phyloP scores from a whole-genome alignment of 2,797 vertebrate genomes.

The Enteromius trimaculatus region DNA sequence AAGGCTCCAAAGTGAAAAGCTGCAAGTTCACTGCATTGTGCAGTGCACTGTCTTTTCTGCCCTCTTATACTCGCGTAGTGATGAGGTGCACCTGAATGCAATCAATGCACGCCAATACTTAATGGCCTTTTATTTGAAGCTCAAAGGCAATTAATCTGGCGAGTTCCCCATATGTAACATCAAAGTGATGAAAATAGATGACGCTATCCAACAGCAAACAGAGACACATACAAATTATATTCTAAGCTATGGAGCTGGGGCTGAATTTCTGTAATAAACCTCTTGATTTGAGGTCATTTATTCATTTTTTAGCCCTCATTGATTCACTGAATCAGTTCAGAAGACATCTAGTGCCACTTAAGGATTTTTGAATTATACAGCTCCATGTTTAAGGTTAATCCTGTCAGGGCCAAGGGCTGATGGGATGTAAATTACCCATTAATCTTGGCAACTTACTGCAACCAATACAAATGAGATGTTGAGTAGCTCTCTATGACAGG shows the following conservation, averaged over 20 bases:
- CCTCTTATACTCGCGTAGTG: too few species aligned
- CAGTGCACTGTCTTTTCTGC: too few species aligned
- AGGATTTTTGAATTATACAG: slow-evolving; percentile 21
- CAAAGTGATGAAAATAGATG: not conserved
- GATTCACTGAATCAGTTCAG: slow-evolving; percentile 18
- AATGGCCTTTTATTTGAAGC: too few species aligned
- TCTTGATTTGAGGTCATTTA: slow-evolving; percentile 28
- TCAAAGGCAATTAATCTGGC: too few species aligned
- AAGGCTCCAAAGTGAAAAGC: too few species aligned
- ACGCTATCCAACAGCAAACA: not conserved
- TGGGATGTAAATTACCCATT: slow-evolving; percentile 40
- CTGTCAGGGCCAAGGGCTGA: slow-evolving; percentile 17
- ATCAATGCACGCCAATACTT: too few species aligned
- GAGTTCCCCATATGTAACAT: too few species aligned
- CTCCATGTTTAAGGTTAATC: slow-evolving; percentile 17
- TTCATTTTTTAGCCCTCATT: slow-evolving; percentile 6
- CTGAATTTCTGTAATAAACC: slow-evolving; percentile 14
- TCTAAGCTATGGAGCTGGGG: not conserved
- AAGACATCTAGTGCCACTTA: not conserved
- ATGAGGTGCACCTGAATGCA: too few species aligned
- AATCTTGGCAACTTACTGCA: not conserved
- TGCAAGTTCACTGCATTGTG: too few species aligned
- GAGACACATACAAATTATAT: not conserved
- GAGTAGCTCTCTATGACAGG: not conserved
- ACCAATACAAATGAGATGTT: slow-evolving; percentile 27